Base-by-base conservation (phyloP, 2,888 invertebrate species). In the Timema podura region DNA sequence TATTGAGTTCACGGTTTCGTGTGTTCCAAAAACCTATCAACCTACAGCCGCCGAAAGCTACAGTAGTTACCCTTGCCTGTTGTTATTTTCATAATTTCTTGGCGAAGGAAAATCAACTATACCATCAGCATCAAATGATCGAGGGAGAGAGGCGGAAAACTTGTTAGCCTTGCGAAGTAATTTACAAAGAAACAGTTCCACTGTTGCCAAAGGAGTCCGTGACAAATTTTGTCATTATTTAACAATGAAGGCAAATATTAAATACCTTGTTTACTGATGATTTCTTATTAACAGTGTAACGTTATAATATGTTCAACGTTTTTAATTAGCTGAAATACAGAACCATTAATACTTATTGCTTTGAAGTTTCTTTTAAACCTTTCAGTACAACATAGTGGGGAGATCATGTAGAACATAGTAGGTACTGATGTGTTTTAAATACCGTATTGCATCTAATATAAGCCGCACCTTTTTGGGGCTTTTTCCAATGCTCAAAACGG, bases 11-110 rank as follows among this genome's bases (percentile, higher is more conserved):
- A n/a, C 51, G 51, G 51, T 51, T 51, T n/a, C 11, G 3, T 51
- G 51, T 51, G 11, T 51, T 51, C 51, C 51, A 51, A 51, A 51
- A 3, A 51, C 51, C 51, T 51, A 51, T 51, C 51, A 51, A 51
- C 51, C 11, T 3, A 51, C 51, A 51, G 51, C 51, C 51, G 1
- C 51, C 11, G 11, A 51, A 51, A 51, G 51, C 51, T 11, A 2
- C 3, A 1, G n/a, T 51, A 13, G n/a, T 51, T 51, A 51, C 11
- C 51, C 11, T 3, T 13, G 1, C 51, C 11, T 2, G 51, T n/a
- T 51, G 1, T n/a, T 51, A 51, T n/a, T n/a, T 51, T 1, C 1
- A n/a, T 2, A 51, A 51, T 51, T 51, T 51, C 3, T 51, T 51
- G 11, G n/a, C 51, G n/a, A 51, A 51, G 51, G 11, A 51, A 51